These are phyloP conservation scores for Akabosia matsudoensis DNA, from an alignment of 1,140 invertebrate genomes.

Conservation along the genomic window DNA sequence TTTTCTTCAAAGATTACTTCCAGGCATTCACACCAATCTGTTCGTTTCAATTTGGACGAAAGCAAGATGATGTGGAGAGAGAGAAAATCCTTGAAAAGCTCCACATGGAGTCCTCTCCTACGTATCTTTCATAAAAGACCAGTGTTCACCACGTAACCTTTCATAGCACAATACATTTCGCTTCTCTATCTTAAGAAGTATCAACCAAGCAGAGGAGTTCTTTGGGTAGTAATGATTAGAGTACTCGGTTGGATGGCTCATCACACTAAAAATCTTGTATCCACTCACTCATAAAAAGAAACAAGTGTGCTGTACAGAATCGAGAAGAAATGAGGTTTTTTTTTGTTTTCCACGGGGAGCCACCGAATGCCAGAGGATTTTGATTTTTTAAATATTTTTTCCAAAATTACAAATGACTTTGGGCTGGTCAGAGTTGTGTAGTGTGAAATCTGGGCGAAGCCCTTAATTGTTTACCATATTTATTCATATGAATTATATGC, in stretches of 20 bases:
- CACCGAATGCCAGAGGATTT: not conserved
- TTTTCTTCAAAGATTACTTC: no score
- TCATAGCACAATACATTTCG: no score
- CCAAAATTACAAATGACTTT: not conserved
- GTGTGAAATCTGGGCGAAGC: slow-evolving; percentile 21
- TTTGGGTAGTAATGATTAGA: no score
- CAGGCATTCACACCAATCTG: no score
- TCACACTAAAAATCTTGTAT: no score
- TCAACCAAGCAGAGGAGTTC: no score
- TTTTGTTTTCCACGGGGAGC: slow-evolving; percentile 21
- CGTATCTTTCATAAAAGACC: no score
- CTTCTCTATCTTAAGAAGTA: slow-evolving; percentile 10
- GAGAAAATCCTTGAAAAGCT: slow-evolving; percentile 16
- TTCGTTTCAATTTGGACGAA: not conserved
- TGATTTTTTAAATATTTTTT: no score
- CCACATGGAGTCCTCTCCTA: slow-evolving; percentile 8
- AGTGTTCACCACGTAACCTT: no score
- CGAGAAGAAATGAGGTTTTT: slow-evolving; percentile 13
- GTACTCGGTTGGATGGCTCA: no score
- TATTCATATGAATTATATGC: not conserved
- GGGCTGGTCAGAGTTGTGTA: slow-evolving; percentile 3
- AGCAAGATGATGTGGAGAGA: not conserved
- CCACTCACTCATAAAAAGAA: not conserved
- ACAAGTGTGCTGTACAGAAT: not conserved
- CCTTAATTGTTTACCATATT: slow-evolving; percentile 22